Conservation (phyloP, 2,888 invertebrate genomes). For the Apamea monoglypha region DNA sequence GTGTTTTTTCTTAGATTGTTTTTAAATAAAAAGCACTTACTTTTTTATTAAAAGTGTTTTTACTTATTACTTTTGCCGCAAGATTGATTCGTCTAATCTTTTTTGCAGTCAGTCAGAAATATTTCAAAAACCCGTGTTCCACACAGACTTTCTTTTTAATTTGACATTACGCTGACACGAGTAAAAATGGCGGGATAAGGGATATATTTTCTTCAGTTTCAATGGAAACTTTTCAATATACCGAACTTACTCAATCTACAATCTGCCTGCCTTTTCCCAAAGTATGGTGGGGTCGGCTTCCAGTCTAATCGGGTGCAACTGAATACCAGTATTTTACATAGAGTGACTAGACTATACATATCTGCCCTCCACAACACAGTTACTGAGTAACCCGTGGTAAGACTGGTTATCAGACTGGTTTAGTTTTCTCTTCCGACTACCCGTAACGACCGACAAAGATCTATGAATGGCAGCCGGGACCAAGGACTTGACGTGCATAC, state of each 20-base stretch:
- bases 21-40: too few species aligned
- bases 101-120: too few species aligned
- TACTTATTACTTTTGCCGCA: not conserved
- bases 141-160: conserved; percentile 5
- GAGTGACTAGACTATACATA: too few species aligned
- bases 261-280: not conserved
- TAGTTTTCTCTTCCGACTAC: not conserved
- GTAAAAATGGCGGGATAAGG: not conserved
- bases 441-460: not conserved
- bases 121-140: too few species aligned
- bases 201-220: not conserved
- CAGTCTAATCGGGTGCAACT: not conserved
- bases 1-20: too few species aligned
- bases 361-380: not conserved
- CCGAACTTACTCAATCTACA: not conserved
- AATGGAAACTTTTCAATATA: not conserved
- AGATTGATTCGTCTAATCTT: not conserved
- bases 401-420: not conserved
- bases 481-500: not conserved
- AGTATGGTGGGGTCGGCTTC: not conserved
- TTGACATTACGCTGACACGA: not conserved
- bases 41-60: too few species aligned
- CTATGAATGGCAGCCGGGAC: not conserved
- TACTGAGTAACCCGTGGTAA: not conserved
- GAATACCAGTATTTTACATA: not conserved